Base-by-base conservation (phyloP, 2,888 invertebrate species). In the Xylota segnis region DNA sequence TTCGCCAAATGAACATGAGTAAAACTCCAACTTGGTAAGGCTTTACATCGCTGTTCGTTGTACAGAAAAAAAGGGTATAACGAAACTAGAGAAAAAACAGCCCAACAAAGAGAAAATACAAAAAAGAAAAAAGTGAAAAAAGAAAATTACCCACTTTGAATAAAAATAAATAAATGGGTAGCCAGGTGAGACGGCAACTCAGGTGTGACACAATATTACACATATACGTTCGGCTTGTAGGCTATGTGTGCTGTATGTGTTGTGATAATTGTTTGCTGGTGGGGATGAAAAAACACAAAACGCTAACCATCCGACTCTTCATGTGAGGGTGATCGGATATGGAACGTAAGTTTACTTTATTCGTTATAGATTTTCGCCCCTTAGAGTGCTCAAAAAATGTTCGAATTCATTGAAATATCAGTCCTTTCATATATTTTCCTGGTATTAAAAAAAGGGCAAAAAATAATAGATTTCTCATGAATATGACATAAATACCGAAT, bases 191-290 rank as follows among this genome's bases (percentile, higher is more conserved):
- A 89, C 88, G 89, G 89, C 88, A 90, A 91, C 91, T 91, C 90
- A 91, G 90, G 91, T 91, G 91, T 91, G 91, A 91, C 91, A 90
- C 78, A 74, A 63, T 71, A 66, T 78, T 63, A 71, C 75, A 66
- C 70, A 78, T 59, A 82, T 40, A 50, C 47, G 32, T 27, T 29
- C 47, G 27, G 37, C 40, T n/a, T 29, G 16, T 37, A 10, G 7
- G 14, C 16, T 47, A 10, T 58, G 58, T 70, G 77, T 59, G 70
- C 32, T 63, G 50, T 82, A 63, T 70, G 74, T 52, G 4, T 72
- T 66, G 43, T 66, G 10, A 16, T 43, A 47, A 18, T 59, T 14
- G 9, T 14, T 23, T 2, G 27, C 4, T n/a, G 27, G 54, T 68
- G 43, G 14, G 9, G 27, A 27, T 68, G 27, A 10, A 12, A 23